Conservation (phyloP, 2,113 vertebrate genomes). For the Stegostoma tigrinum region DNA sequence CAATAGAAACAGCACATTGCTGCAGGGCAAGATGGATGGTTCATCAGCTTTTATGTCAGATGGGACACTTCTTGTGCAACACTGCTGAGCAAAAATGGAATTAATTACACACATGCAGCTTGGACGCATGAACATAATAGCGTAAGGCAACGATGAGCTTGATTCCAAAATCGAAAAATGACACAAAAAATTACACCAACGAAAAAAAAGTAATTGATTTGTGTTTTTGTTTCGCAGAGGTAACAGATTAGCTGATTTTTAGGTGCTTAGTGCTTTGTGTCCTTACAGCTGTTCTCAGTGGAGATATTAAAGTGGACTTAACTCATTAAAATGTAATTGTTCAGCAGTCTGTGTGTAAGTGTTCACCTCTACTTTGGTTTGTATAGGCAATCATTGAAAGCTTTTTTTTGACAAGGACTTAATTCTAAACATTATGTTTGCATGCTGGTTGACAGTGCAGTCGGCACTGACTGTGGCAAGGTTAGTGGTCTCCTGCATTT, state of each 20-base stretch:
- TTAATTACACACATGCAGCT: neutral
- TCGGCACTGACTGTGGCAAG: neutral
- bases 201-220: neutral
- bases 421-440: neutral
- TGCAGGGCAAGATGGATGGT: neutral
- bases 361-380: neutral
- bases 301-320: neutral
- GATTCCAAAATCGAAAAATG: neutral
- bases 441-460: neutral
- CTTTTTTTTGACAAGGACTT: slow-evolving; percentile 21
- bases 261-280: neutral
- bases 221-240: neutral
- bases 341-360: neutral
- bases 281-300: neutral
- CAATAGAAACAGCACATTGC: neutral
- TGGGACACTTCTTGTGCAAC: neutral
- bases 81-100: neutral
- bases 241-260: neutral
- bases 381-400: neutral
- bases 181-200: neutral
- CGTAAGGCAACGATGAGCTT: neutral
- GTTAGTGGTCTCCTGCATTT: neutral
- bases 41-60: neutral
- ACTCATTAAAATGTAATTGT: neutral
- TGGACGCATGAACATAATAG: neutral